Conservation (phyloP, 1,140 invertebrate species). For the Lepidurus arcticus region DNA sequence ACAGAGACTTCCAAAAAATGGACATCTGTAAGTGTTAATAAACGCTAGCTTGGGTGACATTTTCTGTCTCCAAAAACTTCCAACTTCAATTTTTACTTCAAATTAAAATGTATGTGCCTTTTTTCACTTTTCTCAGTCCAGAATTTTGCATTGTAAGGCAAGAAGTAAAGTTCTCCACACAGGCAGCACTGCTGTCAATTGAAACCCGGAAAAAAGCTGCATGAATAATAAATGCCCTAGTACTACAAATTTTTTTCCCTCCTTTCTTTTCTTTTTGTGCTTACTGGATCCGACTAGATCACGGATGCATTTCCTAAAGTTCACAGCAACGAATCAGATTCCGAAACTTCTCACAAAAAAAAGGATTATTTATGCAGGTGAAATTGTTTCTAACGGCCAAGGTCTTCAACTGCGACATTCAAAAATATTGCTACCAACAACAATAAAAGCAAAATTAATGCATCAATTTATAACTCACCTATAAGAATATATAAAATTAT, state of each 20-base stretch:
- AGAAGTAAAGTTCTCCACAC: not conserved
- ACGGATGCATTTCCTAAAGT: not conserved
- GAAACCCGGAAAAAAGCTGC: slow-evolving; percentile 18
- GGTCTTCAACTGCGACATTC: not conserved
- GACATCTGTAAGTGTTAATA: too few relatives aligned
- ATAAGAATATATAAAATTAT: slow-evolving; percentile 5
- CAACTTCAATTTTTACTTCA: not conserved
- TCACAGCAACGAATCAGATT: not conserved
- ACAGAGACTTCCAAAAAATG: too few relatives aligned
- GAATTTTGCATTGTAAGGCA: not conserved
- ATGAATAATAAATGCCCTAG: not conserved
- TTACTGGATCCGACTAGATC: not conserved
- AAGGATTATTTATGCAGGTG: not conserved
- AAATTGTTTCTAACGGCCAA: too few relatives aligned
- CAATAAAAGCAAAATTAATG: not conserved
- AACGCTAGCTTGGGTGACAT: not conserved
- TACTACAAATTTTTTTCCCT: not conserved
- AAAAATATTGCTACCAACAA: slow-evolving; percentile 10
- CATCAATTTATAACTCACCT: not conserved
- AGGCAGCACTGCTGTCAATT: not conserved
- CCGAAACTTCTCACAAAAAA: too few relatives aligned
- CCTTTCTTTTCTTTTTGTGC: not conserved
- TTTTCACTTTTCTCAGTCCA: not conserved
- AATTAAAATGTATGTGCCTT: not conserved
- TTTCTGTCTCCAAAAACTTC: not conserved